These are phyloP conservation scores for Melolontha melolontha DNA, from an alignment of 2,888 invertebrate species.

Conservation along the genomic window DNA sequence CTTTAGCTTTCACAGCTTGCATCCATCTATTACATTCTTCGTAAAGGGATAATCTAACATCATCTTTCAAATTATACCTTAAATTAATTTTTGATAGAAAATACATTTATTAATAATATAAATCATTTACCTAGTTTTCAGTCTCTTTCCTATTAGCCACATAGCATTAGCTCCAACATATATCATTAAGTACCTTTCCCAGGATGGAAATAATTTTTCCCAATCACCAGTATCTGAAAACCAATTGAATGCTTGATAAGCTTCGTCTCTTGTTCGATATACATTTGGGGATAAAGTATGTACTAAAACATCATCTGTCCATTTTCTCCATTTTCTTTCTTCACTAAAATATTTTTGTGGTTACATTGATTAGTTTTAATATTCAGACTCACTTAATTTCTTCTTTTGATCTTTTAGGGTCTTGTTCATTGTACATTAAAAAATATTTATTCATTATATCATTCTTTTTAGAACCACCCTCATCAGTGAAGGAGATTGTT, in stretches of 20 bases:
- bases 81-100: constrained; percentile 50
- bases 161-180: constrained; percentile 94
- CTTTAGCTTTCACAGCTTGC: constrained; percentile 75
- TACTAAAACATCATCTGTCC: constrained; percentile 93
- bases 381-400: constrained; percentile 68
- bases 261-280: constrained; percentile 87
- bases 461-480: constrained; percentile 73
- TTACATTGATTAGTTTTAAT: background rate
- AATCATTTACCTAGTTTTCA: constrained; percentile 79
- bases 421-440: constrained; percentile 79
- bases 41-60: constrained; percentile 90
- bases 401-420: constrained; percentile 48
- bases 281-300: constrained; percentile 97
- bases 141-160: constrained; percentile 90
- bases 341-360: constrained; percentile 69
- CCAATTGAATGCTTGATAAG: constrained; percentile 93
- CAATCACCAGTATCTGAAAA: constrained; percentile 94
- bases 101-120: background rate
- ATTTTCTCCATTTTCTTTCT: constrained; percentile 94
- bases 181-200: constrained; percentile 89
- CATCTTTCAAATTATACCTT: constrained; percentile 86
- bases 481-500: constrained; percentile 74
- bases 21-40: constrained; percentile 89
- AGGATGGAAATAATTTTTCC: constrained; percentile 86
- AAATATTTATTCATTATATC: constrained; percentile 92